Evolutionary conservation across 2,888 invertebrate genomes (phyloP).

Genomic region (Torymus aiolomorphi): DNA sequence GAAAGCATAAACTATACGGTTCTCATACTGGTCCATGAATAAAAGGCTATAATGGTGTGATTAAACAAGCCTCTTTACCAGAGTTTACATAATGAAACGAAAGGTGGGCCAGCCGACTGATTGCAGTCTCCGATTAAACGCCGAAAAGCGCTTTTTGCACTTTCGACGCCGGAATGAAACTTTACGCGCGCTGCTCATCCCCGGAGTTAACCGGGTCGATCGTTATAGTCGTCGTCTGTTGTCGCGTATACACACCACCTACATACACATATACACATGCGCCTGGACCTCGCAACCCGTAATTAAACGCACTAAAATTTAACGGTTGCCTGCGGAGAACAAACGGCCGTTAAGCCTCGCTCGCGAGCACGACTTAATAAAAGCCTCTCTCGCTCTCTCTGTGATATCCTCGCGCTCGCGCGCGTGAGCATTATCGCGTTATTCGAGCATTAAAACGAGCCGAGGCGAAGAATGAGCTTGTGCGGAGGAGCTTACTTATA

Average conservation of each 20-base stretch:
- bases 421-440: slow-evolving; percentile 61
- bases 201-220: no score
- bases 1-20: no score
- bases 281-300: slow-evolving; percentile 58
- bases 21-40: no score
- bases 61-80: no score
- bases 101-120: no score
- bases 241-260: not conserved
- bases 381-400: slow-evolving; percentile 52
- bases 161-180: no score
- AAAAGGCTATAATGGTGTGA: no score
- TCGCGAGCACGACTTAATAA: slow-evolving; percentile 63
- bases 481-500: not conserved
- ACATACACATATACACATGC: not conserved
- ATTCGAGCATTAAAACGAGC: slow-evolving; percentile 66
- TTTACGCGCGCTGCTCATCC: no score
- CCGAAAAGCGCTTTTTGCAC: no score
- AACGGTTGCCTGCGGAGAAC: slow-evolving; percentile 62
- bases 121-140: no score
- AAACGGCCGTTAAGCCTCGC: slow-evolving; percentile 58
- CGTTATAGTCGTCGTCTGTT: not conserved
- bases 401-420: not conserved
- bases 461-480: slow-evolving; percentile 41
- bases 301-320: slow-evolving; percentile 70
- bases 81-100: no score